Base-by-base conservation (phyloP, 2,888 invertebrate species). In the Luffia ferchaultella region DNA sequence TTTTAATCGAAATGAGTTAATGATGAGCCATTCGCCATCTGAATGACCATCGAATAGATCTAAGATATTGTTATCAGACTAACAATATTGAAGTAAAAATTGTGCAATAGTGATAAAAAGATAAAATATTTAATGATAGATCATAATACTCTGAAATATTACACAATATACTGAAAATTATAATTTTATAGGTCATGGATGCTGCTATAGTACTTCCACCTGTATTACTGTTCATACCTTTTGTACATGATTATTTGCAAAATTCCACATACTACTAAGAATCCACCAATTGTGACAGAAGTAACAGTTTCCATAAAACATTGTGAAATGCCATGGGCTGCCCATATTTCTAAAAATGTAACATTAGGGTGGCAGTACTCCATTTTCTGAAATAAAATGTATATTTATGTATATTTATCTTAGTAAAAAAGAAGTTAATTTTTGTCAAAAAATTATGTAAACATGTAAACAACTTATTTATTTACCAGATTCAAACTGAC, bases 291-390 rank as follows among this genome's bases (percentile, higher is more conserved):
- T 16, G 93, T 66, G 1, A 88, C 75, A 1, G 90, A 87, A 0
- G 92, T 88, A 41, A 93, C 76, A 0, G 97, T 96, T 62, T 96
- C 94, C 88, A 95, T 90, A 68, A 97, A 96, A 78, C 97, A 98
- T 72, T 92, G 93, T 18, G 96, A 95, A 59, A 95, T 88, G 48
- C 97, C 97, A 87, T 93, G 89, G 62, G 93, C 85, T 48, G 91
- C 82, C 94, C 95, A 95, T 58, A 95, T 80, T 62, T 93, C 89
- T 51, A 78, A 79, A 45, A 95, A 84, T 9, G 92, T 91, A 48
- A 93, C 86, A 65, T 93, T 93, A 19, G 92, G 92, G 43, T 95
- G 94, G 72, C 95, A 95, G 68, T 91, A 95, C 58, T 85, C 73
- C 86, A 91, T 89, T 19, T 45, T 58, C 67, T 68, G 57, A 49